Conservation (phyloP, 2,113 vertebrate species). For the Tauraco erythrolophus region DNA sequence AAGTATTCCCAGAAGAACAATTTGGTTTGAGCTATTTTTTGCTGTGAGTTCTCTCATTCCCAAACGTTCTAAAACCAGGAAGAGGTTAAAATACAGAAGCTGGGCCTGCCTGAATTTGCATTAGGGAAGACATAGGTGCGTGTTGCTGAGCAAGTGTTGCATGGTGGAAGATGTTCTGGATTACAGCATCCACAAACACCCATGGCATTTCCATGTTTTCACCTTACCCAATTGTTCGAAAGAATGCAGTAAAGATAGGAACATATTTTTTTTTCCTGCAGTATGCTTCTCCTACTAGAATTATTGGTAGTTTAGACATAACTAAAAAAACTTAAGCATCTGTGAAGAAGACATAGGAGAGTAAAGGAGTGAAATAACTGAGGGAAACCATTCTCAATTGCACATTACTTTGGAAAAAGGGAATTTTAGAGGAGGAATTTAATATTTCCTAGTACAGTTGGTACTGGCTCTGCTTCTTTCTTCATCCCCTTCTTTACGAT, state of each 20-base stretch:
- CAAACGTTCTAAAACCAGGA: neutral
- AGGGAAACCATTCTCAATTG: neutral
- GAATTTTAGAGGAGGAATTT: neutral
- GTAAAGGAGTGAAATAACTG: neutral
- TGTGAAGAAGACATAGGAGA: neutral
- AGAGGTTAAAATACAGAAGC: neutral
- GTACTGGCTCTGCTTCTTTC: neutral
- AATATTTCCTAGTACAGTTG: neutral
- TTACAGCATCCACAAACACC: neutral
- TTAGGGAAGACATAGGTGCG: fast-evolving
- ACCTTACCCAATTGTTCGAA: neutral
- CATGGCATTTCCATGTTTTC: fast-evolving
- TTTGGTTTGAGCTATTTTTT: neutral
- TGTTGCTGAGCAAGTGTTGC: neutral
- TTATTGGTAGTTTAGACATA: neutral
- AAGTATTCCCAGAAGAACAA: neutral
- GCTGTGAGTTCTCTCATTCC: neutral
- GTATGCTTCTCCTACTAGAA: neutral
- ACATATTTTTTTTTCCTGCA: neutral
- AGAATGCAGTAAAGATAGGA: fast-evolving
- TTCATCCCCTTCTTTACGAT: neutral
- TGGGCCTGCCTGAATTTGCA: neutral
- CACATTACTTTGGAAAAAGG: neutral
- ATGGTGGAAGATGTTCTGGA: neutral
- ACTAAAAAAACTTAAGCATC: neutral